Evolutionary conservation across 2,113 vertebrate genomes (phyloP), one percentile per base, ranked within the genome.

Genomic region (Mustela nigripes): DNA sequence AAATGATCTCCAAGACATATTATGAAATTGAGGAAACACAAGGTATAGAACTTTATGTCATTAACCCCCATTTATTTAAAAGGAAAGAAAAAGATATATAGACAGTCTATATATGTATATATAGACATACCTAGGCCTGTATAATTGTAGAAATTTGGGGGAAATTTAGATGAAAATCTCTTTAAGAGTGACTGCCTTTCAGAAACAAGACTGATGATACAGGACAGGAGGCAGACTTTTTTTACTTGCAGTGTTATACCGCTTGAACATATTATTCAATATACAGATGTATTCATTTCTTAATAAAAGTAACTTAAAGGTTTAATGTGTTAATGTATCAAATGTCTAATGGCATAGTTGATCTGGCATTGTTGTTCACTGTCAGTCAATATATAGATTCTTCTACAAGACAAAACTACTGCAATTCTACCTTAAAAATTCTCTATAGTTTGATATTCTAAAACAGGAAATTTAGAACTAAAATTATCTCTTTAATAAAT

Each of bases 401-500:
- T 26, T 80, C 74, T 74, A 87, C 0, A 60, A 82, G 39, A 88
- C 2, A 94, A 85, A 81, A 74, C 60, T 86, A 69, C 7, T 91
- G 50, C 1, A 76, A 78, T 74, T 89, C 97, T 39, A 63, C n/a
- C 62, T 93, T 87, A 87, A 91, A 24, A 87, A 56, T 92, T 97
- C 71, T 62, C 58, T 95, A 62, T 50, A 95, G 56, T 31, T 67
- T 79, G 15, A 65, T 89, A 10, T 62, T 39, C 62, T 53, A 89
- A 69, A 87, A 95, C 19, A 91, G 26, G 26, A 48, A 33, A 92
- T 80, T 94, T 62, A 80, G 28, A 74, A 76, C 15, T 36, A 73
- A 24, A 36, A 76, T 24, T 14, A 22, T 5, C 39, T 78, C 18
- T 94, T 91, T 91, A 86, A 84, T 85, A 50, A 96, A 92, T 33